Percentiles rank a stretch among this genome's conserved stretches.
These are phyloP conservation scores for Limenitis camilla DNA, from an alignment of 2,888 invertebrate species.

Conservation along the genomic window DNA sequence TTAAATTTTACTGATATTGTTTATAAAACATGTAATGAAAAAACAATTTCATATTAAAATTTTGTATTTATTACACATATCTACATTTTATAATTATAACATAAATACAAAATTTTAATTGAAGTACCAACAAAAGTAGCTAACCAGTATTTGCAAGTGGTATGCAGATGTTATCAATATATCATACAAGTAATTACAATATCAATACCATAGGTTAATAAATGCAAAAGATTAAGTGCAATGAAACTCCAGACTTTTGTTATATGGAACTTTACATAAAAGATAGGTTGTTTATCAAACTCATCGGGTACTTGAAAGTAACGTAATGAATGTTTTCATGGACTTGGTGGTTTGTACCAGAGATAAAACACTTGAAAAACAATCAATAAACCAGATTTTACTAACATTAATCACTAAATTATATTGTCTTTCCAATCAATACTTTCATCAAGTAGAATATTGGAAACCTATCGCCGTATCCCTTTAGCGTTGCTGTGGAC, in stretches of 20 bases:
- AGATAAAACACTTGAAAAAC: slow-evolving; percentile 72
- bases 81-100: slow-evolving; percentile 74
- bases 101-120: slow-evolving; percentile 76
- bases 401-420: slow-evolving; percentile 73
- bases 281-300: slow-evolving; percentile 40
- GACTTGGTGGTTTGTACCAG: slow-evolving; percentile 58
- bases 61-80: slow-evolving; percentile 75
- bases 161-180: slow-evolving; percentile 71
- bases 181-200: slow-evolving; percentile 76
- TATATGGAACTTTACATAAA: slow-evolving; percentile 57
- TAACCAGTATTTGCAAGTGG: slow-evolving; percentile 71
- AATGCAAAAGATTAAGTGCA: slow-evolving; percentile 76
- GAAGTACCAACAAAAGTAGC: slow-evolving; percentile 70
- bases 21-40: slow-evolving; percentile 65
- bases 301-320: slow-evolving; percentile 47
- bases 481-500: slow-evolving; percentile 44
- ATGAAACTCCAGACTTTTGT: slow-evolving; percentile 59
- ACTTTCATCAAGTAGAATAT: slow-evolving; percentile 53
- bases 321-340: slow-evolving; percentile 55
- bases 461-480: slow-evolving; percentile 58
- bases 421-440: slow-evolving; percentile 74
- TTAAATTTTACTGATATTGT: slow-evolving; percentile 63
- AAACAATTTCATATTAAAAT: slow-evolving; percentile 71
- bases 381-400: slow-evolving; percentile 71
- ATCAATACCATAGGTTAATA: slow-evolving; percentile 75